These are phyloP conservation scores for Hipposideros larvatus DNA, from an alignment of 2,797 vertebrate species.

Conservation along the genomic window DNA sequence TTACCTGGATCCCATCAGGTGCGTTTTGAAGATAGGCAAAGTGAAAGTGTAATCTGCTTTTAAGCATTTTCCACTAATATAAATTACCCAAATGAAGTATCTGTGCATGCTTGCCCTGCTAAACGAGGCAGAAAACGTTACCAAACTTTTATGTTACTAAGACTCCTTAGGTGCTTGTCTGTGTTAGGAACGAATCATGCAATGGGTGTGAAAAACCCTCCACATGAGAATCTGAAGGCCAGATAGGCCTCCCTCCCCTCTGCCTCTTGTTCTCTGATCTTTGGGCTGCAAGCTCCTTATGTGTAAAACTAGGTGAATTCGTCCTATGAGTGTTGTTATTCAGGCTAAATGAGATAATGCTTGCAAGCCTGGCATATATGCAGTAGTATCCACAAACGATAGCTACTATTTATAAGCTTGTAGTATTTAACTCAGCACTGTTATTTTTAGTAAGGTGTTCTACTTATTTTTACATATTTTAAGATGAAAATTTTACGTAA, in stretches of 20 bases:
- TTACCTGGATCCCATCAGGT: constrained; percentile 71
- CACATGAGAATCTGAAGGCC: not conserved
- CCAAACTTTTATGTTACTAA: not conserved
- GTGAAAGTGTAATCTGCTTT: constrained; percentile 59
- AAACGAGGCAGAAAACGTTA: constrained; percentile 30
- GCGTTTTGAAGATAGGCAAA: constrained; percentile 50
- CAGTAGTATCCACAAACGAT: not conserved
- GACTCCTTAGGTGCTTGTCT: not conserved
- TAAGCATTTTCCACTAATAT: constrained; percentile 57
- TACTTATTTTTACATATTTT: constrained; percentile 24
- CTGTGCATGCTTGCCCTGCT: constrained; percentile 41
- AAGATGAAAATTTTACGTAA: not conserved
- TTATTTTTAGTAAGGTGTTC: not conserved
- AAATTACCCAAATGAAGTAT: constrained; percentile 61
- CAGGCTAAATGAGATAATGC: not conserved
- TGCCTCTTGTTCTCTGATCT: constrained; percentile 41
- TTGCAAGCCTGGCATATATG: not conserved
- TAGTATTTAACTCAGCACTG: not conserved
- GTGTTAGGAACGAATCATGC: not conserved
- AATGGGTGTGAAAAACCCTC: not conserved
- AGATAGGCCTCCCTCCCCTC: not conserved
- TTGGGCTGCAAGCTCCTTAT: not conserved
- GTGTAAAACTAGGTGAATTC: not conserved
- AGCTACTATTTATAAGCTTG: not conserved
- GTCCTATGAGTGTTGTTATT: not conserved